Conservation (phyloP, 2,888 invertebrate genomes). For the Acronicta psi region DNA sequence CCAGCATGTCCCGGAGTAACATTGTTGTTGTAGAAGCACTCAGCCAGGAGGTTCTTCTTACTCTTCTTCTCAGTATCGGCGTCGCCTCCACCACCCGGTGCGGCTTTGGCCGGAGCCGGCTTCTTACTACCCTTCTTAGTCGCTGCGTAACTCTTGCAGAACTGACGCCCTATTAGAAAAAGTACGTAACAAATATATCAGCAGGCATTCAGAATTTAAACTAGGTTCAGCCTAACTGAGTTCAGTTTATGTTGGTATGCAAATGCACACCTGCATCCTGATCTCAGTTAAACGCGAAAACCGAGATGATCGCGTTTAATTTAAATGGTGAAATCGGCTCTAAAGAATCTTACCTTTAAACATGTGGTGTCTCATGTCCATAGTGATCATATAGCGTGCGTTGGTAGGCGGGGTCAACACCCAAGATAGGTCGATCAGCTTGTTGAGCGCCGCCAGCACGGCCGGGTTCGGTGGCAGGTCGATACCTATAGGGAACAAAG, state of each 20-base stretch:
- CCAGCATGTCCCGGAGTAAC: constrained; percentile 84
- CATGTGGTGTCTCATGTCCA: constrained; percentile 87
- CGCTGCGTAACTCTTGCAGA: constrained; percentile 76
- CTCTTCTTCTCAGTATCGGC: constrained; percentile 73
- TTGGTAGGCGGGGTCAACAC: constrained; percentile 76
- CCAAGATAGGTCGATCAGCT: constrained; percentile 81
- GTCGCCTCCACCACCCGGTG: constrained; percentile 66
- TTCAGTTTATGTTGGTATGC: too few relatives aligned
- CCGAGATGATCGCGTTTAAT: too few relatives aligned
- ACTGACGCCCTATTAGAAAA: constrained; percentile 77
- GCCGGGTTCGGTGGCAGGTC: constrained; percentile 75
- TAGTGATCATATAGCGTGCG: constrained; percentile 80
- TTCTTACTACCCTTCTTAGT: constrained; percentile 76
- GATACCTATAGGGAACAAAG: constrained; percentile 70
- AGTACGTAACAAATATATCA: neutral
- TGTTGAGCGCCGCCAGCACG: constrained; percentile 74
- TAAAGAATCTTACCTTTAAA: constrained; percentile 77
- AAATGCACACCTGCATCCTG: too few relatives aligned
- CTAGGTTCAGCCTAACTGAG: too few relatives aligned
- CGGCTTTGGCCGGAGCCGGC: constrained; percentile 56
- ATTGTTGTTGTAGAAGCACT: constrained; percentile 80
- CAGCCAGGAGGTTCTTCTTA: constrained; percentile 78
- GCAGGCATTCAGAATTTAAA: too few relatives aligned
- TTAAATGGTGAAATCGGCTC: too few relatives aligned
- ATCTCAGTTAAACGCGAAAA: too few relatives aligned